Evolutionary conservation across 2,888 invertebrate genomes (phyloP).

Genomic region (Acleris cristana): DNA sequence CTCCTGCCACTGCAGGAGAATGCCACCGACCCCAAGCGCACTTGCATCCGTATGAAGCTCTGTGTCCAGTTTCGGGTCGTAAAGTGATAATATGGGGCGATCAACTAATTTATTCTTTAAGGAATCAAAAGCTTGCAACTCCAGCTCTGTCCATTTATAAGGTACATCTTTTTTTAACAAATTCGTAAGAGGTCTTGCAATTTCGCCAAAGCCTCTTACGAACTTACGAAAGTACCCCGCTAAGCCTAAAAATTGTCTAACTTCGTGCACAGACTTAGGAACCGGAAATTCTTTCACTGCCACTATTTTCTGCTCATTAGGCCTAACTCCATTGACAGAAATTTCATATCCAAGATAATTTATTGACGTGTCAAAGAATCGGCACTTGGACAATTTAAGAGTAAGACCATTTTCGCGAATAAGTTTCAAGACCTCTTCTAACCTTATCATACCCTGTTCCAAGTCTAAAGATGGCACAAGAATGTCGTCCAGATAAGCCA

Average conservation of each 20-base stretch:
- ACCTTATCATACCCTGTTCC: slow-evolving; percentile 13
- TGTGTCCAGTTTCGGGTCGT: slow-evolving; percentile 42
- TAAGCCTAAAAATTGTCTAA: slow-evolving; percentile 49
- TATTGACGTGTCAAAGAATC: slow-evolving; percentile 34
- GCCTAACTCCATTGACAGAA: slow-evolving; percentile 44
- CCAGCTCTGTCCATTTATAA: not conserved
- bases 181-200: slow-evolving; percentile 41
- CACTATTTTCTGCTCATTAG: slow-evolving; percentile 46
- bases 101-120: not conserved
- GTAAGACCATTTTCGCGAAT: slow-evolving; percentile 10
- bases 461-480: not conserved
- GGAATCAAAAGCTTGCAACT: not conserved
- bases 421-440: slow-evolving; percentile 20
- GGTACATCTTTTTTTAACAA: slow-evolving; percentile 24
- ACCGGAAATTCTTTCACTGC: slow-evolving; percentile 46
- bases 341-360: slow-evolving; percentile 51
- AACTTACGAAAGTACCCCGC: slow-evolving; percentile 36
- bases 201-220: slow-evolving; percentile 39
- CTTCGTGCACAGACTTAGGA: slow-evolving; percentile 45
- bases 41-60: slow-evolving; percentile 44
- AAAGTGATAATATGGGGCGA: slow-evolving; percentile 43
- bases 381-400: slow-evolving; percentile 27
- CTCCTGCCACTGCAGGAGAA: slow-evolving; percentile 36
- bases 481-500: not conserved
- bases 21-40: slow-evolving; percentile 39